Base-by-base conservation (phyloP, 2,113 vertebrate genomes). In the Grallaria varia region DNA sequence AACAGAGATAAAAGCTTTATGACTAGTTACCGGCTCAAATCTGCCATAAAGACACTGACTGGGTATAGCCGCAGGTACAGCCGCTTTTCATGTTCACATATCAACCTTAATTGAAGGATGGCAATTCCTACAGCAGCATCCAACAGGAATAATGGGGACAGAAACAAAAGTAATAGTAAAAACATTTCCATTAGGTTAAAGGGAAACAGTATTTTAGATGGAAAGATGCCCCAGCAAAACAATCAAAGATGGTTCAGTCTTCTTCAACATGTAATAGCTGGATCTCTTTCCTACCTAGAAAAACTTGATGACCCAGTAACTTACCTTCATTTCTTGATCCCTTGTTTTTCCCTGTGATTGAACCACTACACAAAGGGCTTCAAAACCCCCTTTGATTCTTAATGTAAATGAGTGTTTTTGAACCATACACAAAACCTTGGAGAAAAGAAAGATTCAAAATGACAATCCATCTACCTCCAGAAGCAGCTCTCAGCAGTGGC, bases 51-150 rank as follows among this genome's bases (percentile, higher is more conserved):
- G 84, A 49, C 16, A 25, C 69, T 45, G 52, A 31, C 42, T 14
- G 44, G 42, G 19, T 31, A 12, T 0, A 84, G 59, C 73, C 2
- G 0, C 31, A 28, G 37, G 56, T 33, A 63, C 16, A 78, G 47
- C 6, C 1, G n/a, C 56, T 89, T 84, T 74, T 66, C 35, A 21
- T 11, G 68, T 25, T 50, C 64, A 67, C 12, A 1, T 33, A 50
- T 42, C 64, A 30, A 15, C 50, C 24, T 58, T 35, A 42, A 42
- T 1, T 56, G 69, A 72, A 55, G 49, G 42, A 64, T 5, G 20
- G 42, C 27, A 52, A 39, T 53, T 73, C 45, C 63, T 58, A 16
- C 1, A 62, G 59, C 3, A 5, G 47, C 47, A 75, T 8, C 59
- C 31, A 66, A 56, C 28, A 52, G 81, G n/a, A 73, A 21, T 18